Base-by-base conservation (phyloP, 1,140 invertebrate species). In the Danaus melanippus region DNA sequence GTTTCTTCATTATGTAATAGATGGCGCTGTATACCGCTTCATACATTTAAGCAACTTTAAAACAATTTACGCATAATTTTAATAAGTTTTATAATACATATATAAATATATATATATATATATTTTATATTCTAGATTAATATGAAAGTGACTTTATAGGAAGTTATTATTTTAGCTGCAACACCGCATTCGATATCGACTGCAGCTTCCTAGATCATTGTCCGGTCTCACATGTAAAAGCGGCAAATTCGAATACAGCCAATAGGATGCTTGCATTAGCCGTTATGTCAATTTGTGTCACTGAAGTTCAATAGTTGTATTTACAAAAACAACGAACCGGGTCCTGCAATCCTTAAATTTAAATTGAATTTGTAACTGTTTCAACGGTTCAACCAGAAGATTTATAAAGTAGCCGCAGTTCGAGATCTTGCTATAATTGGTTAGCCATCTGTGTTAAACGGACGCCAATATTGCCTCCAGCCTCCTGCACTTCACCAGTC, bases 291-390 rank as follows among this genome's bases (percentile, higher is more conserved):
- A 76, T 63, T 40, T 49, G 62, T 66, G 59, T 64, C 56, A 66
- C 46, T 47, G 51, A 64, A 71, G 65, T 71, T 66, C 59, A 62
- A 47, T 46, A 56, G 53, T 12, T 61, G 41, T 59, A 54, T 58
- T 52, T 66, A 71, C 63, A 59, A 67, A 74, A 70, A 76, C 64
- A 60, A 68, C 55, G 53, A 67, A 52, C 49, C 50, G 44, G 47
- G 52, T 58, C 68, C 71, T 74, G 69, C 70, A 50, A 60, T 67
- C 66, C 50, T 68, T 78, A 49, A 50, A 55, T 79, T 76, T 48
- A 74, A 76, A 75, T 74, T 73, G 54, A 65, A 74, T 70, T 79
- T 49, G 62, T 84, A 79, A 80, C 76, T 69, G 78, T 71, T 74
- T 66, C 62, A 80, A 81, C 80, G 80, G 71, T 64, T 48, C 48